Evolutionary conservation across 2,113 vertebrate genomes (phyloP).

Genomic region (Manacus vitellinus): DNA sequence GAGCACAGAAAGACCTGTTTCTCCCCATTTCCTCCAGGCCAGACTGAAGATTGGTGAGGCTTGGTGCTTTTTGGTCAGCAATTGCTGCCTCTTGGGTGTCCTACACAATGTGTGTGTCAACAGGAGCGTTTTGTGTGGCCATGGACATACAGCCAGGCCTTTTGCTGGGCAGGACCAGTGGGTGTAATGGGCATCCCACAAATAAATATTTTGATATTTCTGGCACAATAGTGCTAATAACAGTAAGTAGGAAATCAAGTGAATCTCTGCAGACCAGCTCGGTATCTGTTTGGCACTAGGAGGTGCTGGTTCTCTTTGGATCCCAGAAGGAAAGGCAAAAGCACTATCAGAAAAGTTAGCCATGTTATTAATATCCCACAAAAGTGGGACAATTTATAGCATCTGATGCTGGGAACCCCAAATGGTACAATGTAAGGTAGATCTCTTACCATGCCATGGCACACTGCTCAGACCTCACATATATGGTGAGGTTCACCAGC

Average conservation of each 20-base stretch:
- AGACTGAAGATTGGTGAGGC: slow-evolving; percentile 61
- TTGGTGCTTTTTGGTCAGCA: slow-evolving; percentile 3
- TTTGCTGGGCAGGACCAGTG: slow-evolving; percentile 72
- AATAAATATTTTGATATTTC: slow-evolving; percentile 73
- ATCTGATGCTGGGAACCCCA: not conserved
- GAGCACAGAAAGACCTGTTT: slow-evolving; percentile 70
- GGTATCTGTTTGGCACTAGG: not conserved
- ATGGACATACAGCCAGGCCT: slow-evolving; percentile 67
- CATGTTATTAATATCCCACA: not conserved
- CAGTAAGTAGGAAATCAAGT: slow-evolving; percentile 9
- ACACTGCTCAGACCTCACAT: not conserved
- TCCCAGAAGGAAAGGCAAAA: not conserved
- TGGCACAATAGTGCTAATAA: slow-evolving; percentile 47
- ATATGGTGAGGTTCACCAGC: not conserved
- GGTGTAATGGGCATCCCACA: slow-evolving; percentile 77
- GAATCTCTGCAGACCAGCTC: slow-evolving; percentile 55
- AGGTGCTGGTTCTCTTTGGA: not conserved
- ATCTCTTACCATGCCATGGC: not conserved
- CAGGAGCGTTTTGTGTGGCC: slow-evolving; percentile 51
- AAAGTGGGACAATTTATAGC: not conserved
- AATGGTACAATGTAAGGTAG: not conserved
- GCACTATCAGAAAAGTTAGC: not conserved
- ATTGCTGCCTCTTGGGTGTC: slow-evolving; percentile 77
- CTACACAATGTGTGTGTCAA: slow-evolving; percentile 77
- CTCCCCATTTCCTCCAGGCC: slow-evolving; percentile 77